Conservation (phyloP, 2,888 invertebrate species). For the Xestia rhomboidea region DNA sequence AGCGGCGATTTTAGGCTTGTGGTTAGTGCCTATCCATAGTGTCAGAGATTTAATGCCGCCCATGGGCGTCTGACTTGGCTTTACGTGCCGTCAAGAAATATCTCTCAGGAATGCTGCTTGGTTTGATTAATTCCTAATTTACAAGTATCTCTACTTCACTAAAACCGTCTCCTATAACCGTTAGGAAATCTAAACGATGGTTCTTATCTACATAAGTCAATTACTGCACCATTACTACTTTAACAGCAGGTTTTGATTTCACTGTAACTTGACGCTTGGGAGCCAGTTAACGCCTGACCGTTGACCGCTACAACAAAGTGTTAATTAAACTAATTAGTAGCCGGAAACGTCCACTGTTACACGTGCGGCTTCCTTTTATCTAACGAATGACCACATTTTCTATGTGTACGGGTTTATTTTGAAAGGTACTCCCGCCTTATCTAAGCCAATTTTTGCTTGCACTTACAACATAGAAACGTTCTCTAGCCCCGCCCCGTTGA, state of each 20-base stretch:
- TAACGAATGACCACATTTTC: constrained; percentile 12
- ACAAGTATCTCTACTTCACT: background rate
- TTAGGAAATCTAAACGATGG: background rate
- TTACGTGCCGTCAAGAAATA: too few relatives aligned
- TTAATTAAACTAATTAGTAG: constrained; percentile 54
- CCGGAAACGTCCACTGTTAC: constrained; percentile 49
- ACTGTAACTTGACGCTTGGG: constrained; percentile 48
- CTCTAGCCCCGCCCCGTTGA: too few relatives aligned
- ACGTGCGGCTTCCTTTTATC: constrained; percentile 24
- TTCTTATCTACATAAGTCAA: too few relatives aligned
- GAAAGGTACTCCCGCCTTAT: too few relatives aligned
- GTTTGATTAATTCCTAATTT: background rate
- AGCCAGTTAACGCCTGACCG: constrained; percentile 35
- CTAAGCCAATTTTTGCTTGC: too few relatives aligned
- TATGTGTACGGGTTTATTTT: background rate
- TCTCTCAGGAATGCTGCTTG: too few relatives aligned
- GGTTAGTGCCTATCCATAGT: too few relatives aligned
- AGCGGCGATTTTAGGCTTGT: too few relatives aligned
- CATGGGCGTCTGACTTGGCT: too few relatives aligned
- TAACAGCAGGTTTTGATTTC: constrained; percentile 33
- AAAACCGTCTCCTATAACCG: background rate
- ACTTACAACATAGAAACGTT: too few relatives aligned
- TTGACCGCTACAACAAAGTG: constrained; percentile 52
- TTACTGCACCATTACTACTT: background rate
- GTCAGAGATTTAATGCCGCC: too few relatives aligned